Percentiles rank a stretch among this genome's conserved stretches.
These are phyloP conservation scores for Gobionotothen gibberifrons DNA, from an alignment of 2,797 vertebrate genomes.

Conservation along the genomic window DNA sequence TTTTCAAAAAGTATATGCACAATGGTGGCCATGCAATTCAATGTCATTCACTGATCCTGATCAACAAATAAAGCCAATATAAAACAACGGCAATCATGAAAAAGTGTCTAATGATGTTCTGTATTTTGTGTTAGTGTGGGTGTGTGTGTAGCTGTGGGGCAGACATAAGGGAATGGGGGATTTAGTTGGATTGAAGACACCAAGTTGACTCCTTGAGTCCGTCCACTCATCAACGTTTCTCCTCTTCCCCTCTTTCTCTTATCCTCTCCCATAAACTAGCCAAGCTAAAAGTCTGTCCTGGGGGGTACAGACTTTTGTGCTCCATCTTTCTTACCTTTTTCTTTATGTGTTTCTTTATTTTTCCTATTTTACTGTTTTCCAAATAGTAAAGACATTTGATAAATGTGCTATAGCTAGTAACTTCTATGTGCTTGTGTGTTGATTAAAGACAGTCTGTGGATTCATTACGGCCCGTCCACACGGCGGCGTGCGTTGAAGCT, in stretches of 20 bases:
- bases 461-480: conserved; percentile 12
- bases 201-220: conserved; percentile 69
- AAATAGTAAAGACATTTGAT: not conserved
- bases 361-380: conserved; percentile 17
- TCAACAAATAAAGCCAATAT: not conserved
- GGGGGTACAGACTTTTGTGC: conserved; percentile 49
- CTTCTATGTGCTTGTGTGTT: not conserved
- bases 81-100: not conserved
- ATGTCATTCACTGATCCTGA: not conserved
- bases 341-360: not conserved
- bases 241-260: conserved; percentile 39
- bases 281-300: conserved; percentile 32
- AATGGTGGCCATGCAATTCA: not conserved
- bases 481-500: too few species aligned
- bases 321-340: conserved; percentile 30
- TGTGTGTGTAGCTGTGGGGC: conserved; percentile 35
- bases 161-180: conserved; percentile 68
- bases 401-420: not conserved
- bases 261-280: conserved; percentile 40
- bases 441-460: conserved; percentile 70
- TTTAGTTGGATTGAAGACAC: conserved; percentile 78
- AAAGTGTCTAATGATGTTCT: not conserved
- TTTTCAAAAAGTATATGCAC: not conserved
- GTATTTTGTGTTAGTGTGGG: not conserved
- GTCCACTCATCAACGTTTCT: conserved; percentile 51